Evolutionary conservation across 64 coral and sea anemone genomes (phyloP).

Genomic region (Platygyra sinensis): DNA sequence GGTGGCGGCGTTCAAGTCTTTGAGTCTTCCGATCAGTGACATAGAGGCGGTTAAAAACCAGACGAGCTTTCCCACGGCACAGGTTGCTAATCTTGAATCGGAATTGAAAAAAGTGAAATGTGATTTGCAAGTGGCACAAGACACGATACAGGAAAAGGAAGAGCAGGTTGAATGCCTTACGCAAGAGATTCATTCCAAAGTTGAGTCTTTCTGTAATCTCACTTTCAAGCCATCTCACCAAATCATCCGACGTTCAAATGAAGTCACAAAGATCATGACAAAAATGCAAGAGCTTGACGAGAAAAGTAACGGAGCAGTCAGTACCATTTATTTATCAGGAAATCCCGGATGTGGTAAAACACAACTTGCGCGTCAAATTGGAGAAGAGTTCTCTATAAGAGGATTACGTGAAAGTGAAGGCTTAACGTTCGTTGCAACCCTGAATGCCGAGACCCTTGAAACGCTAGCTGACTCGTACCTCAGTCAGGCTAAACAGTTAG

Average conservation of each 20-base stretch:
- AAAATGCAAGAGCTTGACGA: slow-evolving; percentile 5
- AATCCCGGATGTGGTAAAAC: slow-evolving; percentile 62
- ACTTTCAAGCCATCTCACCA: slow-evolving; percentile 26
- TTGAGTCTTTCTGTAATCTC: slow-evolving; percentile 8
- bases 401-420: neutral
- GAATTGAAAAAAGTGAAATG: too few relatives aligned
- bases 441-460: neutral
- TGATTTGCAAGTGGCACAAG: neutral
- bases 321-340: slow-evolving; percentile 47
- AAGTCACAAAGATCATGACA: neutral
- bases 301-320: neutral
- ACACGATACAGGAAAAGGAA: neutral
- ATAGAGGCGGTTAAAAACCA: slow-evolving; percentile 36
- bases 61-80: slow-evolving; percentile 12
- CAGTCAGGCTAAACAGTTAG: neutral
- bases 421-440: neutral
- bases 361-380: slow-evolving; percentile 42
- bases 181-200: neutral
- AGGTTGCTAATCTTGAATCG: neutral
- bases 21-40: neutral
- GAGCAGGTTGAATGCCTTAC: neutral
- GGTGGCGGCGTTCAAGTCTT: neutral
- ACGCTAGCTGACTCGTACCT: slow-evolving; percentile 11
- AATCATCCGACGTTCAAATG: slow-evolving; percentile 8
- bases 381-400: neutral